Conservation (phyloP, 2,888 invertebrate species). For the Idaea aversata region DNA sequence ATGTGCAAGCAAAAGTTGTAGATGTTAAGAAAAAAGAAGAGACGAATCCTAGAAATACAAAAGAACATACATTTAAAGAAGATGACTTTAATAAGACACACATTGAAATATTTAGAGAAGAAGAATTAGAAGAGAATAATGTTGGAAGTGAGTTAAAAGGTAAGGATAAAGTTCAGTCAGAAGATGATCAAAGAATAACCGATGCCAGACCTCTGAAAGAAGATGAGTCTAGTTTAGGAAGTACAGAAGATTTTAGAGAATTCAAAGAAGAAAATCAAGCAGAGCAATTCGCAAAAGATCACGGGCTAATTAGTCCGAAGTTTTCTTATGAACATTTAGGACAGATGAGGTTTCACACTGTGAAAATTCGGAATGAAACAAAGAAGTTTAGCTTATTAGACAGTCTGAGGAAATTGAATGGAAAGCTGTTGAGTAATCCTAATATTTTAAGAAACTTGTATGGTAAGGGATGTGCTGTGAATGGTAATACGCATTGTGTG, state of each 20-base stretch:
- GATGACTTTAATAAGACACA: background rate
- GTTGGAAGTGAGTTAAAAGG: background rate
- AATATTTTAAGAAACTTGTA: background rate
- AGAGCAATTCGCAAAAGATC: background rate
- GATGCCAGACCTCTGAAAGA: background rate
- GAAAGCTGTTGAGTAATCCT: background rate
- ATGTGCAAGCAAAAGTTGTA: background rate
- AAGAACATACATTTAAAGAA: background rate
- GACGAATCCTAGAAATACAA: background rate
- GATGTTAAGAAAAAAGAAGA: background rate
- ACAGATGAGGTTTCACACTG: conserved; percentile 34
- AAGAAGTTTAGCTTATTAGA: conserved; percentile 1
- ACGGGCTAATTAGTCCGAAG: background rate
- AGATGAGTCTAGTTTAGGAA: background rate
- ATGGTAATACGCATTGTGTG: too few relatives aligned
- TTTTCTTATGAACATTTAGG: conserved; percentile 30
- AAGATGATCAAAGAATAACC: background rate
- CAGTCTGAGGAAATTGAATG: background rate
- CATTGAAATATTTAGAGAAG: background rate
- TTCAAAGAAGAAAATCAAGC: background rate
- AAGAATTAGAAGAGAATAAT: background rate
- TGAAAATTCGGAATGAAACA: conserved; percentile 13
- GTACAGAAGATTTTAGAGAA: background rate
- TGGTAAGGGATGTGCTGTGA: too few relatives aligned
- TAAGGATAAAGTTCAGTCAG: background rate